A percentile compares a stretch with the other conserved stretches of the same genome.
Conservation (phyloP, 2,797 vertebrate species). For the Steatocranus sp. region DNA sequence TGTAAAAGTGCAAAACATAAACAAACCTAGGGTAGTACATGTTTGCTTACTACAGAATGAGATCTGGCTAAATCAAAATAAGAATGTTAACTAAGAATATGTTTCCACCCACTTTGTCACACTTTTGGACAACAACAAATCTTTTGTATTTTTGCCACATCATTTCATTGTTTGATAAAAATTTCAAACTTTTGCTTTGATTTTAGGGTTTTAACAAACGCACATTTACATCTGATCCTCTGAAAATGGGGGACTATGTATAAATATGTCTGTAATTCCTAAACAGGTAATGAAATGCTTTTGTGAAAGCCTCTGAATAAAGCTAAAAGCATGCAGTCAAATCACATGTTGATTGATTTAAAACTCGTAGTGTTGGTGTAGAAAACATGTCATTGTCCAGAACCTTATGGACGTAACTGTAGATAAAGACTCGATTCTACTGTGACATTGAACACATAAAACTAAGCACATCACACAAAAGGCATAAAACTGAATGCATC, state of each 20-base stretch:
- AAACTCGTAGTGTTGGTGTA: neutral
- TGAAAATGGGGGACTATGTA: rapidly evolving
- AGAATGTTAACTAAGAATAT: neutral
- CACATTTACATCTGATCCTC: neutral
- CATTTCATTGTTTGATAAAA: neutral
- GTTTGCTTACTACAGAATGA: rapidly evolving
- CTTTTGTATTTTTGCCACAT: neutral
- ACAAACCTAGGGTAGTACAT: neutral
- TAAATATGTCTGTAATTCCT: neutral
- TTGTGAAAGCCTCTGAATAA: neutral
- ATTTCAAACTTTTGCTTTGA: neutral
- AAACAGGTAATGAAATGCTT: rapidly evolving
- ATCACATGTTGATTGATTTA: neutral
- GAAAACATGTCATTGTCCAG: neutral
- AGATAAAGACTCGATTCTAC: rapidly evolving
- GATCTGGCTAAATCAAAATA: rapidly evolving
- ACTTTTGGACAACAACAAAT: neutral
- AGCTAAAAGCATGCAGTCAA: neutral
- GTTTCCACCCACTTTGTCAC: neutral
- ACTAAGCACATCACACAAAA: neutral
- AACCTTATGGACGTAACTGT: neutral
- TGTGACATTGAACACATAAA: neutral
- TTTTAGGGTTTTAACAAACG: neutral
- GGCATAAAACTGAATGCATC: neutral
- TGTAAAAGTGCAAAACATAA: neutral